Evolutionary conservation across 2,888 invertebrate genomes (phyloP).

Genomic region (Ichneumon xanthorius): DNA sequence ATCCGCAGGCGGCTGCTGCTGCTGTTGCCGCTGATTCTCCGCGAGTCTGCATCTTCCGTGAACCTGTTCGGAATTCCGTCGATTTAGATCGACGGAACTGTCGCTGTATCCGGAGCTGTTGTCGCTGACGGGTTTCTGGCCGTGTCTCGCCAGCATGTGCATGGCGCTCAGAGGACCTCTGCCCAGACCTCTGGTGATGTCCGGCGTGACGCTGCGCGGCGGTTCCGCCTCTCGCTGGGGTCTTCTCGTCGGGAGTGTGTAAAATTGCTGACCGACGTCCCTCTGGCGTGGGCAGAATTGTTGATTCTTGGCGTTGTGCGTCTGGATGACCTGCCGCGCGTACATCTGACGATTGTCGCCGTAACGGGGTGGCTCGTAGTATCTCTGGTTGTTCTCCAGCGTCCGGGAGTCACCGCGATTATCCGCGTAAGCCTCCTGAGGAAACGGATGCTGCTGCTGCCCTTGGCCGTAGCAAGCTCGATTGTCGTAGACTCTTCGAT

Average conservation of each 20-base stretch:
- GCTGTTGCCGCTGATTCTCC: conserved; percentile 68
- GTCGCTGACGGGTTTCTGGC: conserved; percentile 71
- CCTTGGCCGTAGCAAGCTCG: conserved; percentile 56
- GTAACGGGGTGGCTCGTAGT: conserved; percentile 61
- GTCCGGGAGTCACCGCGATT: conserved; percentile 61
- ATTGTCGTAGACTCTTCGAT: conserved; percentile 61
- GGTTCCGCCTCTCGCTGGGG: conserved; percentile 83
- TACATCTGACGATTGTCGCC: conserved; percentile 64
- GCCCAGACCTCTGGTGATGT: conserved; percentile 85
- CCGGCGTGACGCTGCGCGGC: conserved; percentile 86
- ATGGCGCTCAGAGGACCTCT: conserved; percentile 77
- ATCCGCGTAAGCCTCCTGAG: conserved; percentile 22
- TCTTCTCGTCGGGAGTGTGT: conserved; percentile 85
- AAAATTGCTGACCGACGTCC: conserved; percentile 77
- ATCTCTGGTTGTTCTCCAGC: conserved; percentile 55
- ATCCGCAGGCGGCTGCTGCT: conserved; percentile 74
- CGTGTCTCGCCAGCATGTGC: conserved; percentile 80
- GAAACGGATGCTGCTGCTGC: conserved; percentile 61
- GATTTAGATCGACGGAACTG: conserved; percentile 70
- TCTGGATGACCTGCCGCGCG: conserved; percentile 64
- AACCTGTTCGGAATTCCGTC: conserved; percentile 70
- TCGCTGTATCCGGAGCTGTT: conserved; percentile 67
- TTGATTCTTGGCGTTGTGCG: conserved; percentile 75
- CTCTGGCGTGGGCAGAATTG: conserved; percentile 65
- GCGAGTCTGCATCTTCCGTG: conserved; percentile 70